Evolutionary conservation across 2,888 invertebrate genomes (phyloP), one percentile per base, ranked within the genome.

Genomic region (Ochropleura plecta): DNA sequence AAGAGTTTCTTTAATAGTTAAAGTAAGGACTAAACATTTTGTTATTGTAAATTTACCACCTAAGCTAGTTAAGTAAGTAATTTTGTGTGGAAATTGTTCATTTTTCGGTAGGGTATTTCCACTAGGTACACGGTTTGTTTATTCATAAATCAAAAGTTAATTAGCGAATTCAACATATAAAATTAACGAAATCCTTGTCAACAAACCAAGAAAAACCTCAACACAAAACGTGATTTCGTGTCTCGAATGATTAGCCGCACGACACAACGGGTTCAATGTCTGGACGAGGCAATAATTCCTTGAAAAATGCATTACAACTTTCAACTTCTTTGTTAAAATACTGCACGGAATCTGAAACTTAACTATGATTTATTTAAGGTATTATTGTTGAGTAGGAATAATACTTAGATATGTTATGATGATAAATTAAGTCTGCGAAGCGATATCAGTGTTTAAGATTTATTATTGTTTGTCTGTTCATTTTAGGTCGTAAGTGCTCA

Each of bases 201-300:
- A 51, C 53, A 76, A 71, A 71, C 44, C 44, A 73, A 76, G 65
- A 71, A 79, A 78, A 73, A 49, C 62, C 53, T 14, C n/a, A 73
- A 55, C 5, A 55, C 55, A 66, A 73, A 73, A 69, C 68, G 60
- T 70, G 59, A 71, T 76, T 73, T 73, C 79, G 68, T 79, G 76
- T 80, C 72, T 65, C 12, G 68, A 87, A 86, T 81, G 80, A 86
- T 86, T 86, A 88, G 73, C 78, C 51, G 78, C 86, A 87, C 87
- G 86, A 86, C 75, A 60, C 76, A 73, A 46, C 49, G 81, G 75
- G 86, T 85, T 88, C 88, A 85, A 88, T 85, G 85, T 81, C 88
- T 86, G 86, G 78, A 46, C 73, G 74, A 76, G 63, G 78, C 59
- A 79, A 80, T 80, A 82, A 73, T 86, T 85, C 79, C 78, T 69